Evolutionary conservation across 2,113 vertebrate genomes (phyloP), one percentile per base, ranked within the genome.

Genomic region (Condylura cristata): DNA sequence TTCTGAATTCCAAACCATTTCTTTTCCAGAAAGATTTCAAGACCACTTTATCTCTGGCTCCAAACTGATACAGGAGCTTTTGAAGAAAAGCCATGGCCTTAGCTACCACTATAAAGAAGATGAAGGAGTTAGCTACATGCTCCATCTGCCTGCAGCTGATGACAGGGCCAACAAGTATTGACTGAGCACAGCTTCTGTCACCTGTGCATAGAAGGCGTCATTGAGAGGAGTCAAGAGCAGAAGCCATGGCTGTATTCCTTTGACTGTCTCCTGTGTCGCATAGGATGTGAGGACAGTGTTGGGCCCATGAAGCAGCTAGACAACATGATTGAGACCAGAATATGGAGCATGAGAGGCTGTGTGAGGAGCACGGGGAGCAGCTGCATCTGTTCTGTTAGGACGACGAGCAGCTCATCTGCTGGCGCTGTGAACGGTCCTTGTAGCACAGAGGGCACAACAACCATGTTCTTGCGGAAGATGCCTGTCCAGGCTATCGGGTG

Each of bases 131-230:
- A n/a, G 98, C 98, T 93, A 96, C 96, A 22, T 99, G 99, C 91
- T 93, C 98, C 8, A 97, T 99, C 22, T 99, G 99, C 92, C 92
- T 98, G 96, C 97, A 98, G 39, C 97, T 97, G 7, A 95, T 99
- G 91, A 91, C 83, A 3, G 97, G 98, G 8, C 98, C 99, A 0
- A 85, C 98, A 44, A 99, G 98, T 10, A 96, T 99, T 22, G 97
- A 95, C 51, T 99, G 98, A 99, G 16, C 99, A 99, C 94, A 98
- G 98, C 32, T 99, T 98, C 97, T 99, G 99, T 93, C 83, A 96
- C 48, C 17, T 0, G 8, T 99, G 99, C 89, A 98, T 99, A 78
- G 60, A 95, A 46, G 89, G 48, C 3, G 98, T 98, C 87, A 97
- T 97, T 97, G 97, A 98, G 95, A 97, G 95, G 22, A 0, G 16